Conservation (phyloP, 2,797 vertebrate genomes). For the Hafferia zeledoni region DNA sequence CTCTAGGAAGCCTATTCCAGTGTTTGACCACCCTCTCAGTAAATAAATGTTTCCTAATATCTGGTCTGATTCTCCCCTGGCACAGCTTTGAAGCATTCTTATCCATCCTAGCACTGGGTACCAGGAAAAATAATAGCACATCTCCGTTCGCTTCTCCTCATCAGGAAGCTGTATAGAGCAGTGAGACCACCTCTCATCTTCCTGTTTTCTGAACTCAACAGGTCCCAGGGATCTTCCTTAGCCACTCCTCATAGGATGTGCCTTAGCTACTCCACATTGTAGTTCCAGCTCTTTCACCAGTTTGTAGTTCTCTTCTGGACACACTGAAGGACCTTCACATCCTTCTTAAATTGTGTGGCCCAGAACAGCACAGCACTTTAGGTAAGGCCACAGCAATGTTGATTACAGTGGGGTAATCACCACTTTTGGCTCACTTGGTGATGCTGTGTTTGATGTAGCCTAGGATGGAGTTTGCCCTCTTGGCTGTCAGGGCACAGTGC, state of each 20-base stretch:
- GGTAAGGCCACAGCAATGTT: accelerated
- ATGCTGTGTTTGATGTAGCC: neutral
- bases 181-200: accelerated
- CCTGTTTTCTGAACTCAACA: neutral
- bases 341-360: neutral
- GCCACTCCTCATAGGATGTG: accelerated
- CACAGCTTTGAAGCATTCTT: neutral
- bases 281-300: neutral
- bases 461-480: accelerated
- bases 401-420: accelerated
- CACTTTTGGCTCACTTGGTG: neutral
- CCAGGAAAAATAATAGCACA: neutral
- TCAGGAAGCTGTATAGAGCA: neutral
- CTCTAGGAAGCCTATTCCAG: neutral
- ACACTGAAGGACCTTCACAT: neutral
- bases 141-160: neutral
- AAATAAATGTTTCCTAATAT: neutral
- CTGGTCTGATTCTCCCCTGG: neutral
- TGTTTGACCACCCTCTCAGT: neutral
- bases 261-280: accelerated
- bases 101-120: accelerated
- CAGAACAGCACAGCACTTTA: neutral
- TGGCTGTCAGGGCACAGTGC: neutral
- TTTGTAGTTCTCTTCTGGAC: neutral
- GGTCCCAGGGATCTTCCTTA: neutral